Base-by-base conservation (phyloP, 2,888 invertebrate species). In the Coelogynopora nodosa region DNA sequence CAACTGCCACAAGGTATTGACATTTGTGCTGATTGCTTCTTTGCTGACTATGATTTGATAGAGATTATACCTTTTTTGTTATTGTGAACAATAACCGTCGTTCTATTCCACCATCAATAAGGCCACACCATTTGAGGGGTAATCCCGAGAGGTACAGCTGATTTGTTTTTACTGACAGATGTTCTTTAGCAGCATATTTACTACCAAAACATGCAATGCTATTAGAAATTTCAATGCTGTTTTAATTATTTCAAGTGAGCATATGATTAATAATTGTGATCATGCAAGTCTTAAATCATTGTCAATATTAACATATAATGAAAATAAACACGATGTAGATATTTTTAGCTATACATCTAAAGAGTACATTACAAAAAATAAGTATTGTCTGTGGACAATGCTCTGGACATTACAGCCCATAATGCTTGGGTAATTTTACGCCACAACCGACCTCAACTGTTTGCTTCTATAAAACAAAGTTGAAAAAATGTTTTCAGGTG, bases 151-250 rank as follows among this genome's bases (percentile, higher is more conserved):
- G 74, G 74, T 74, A 74, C 74, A 74, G 74, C 74, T 26, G 23
- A 74, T 74, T 5, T 74, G 74, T 23, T 74, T 30, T 27, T 83
- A 85, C 27, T 26, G 23, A 82, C 29, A 29, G 29, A 85, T 31
- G 29, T 23, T 30, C 49, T 84, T 27, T 29, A 49, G 67, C 28
- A 86, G 10, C 84, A 86, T 86, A n/a, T n/a, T 18, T 85, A 67
- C 30, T n/a, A 85, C 74, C 82, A 85, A 28, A 28, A 82, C 5
- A 82, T 85, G 83, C 67, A 27, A 67, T 67, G n/a, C n/a, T n/a
- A n/a, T n/a, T n/a, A 26, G 23, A 18, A 31, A 84, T 30, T 18
- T 29, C 30, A n/a, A 82, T 26, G n/a, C 74, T 83, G 29, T 30
- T n/a, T n/a, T n/a, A n/a, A n/a, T n/a, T n/a, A 27, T 67, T 82